Evolutionary conservation across 2,113 vertebrate genomes (phyloP).

Genomic region (Sitta europaea): DNA sequence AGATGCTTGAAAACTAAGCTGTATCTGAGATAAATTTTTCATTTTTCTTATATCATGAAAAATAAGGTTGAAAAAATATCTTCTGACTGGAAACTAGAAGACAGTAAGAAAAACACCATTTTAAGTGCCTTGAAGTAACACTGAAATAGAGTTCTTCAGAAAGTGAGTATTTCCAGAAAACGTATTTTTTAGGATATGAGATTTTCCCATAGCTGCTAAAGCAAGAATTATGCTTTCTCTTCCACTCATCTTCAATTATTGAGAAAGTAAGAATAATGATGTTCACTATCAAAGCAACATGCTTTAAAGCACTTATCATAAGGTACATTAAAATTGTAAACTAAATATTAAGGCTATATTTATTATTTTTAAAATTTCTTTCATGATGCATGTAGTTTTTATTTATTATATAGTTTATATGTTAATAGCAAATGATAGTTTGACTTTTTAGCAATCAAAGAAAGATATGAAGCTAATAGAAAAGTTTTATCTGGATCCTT

Average conservation of each 20-base stretch:
- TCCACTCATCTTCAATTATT: not conserved
- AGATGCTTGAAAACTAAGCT: not conserved
- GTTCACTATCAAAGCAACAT: not conserved
- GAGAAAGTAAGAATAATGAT: not conserved
- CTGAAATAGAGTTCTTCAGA: not conserved
- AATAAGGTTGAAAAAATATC: not conserved
- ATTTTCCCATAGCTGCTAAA: not conserved
- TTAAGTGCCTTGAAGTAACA: not conserved
- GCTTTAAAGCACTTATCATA: not conserved
- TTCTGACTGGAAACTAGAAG: not conserved
- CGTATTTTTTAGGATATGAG: not conserved
- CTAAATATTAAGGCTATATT: not conserved
- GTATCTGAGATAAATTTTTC: not conserved
- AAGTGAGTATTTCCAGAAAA: not conserved
- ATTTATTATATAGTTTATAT: not conserved
- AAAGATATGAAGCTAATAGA: not conserved
- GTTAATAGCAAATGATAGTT: not conserved
- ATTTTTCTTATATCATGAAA: not conserved
- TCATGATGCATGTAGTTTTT: not conserved
- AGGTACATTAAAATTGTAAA: not conserved
- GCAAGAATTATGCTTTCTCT: not conserved
- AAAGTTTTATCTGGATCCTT: not conserved
- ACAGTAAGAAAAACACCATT: not conserved
- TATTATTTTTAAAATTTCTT: not conserved
- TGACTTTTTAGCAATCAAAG: not conserved